phyloP scores from a whole-genome alignment of 2,888 invertebrate genomes.

The Phalera bucephala region DNA sequence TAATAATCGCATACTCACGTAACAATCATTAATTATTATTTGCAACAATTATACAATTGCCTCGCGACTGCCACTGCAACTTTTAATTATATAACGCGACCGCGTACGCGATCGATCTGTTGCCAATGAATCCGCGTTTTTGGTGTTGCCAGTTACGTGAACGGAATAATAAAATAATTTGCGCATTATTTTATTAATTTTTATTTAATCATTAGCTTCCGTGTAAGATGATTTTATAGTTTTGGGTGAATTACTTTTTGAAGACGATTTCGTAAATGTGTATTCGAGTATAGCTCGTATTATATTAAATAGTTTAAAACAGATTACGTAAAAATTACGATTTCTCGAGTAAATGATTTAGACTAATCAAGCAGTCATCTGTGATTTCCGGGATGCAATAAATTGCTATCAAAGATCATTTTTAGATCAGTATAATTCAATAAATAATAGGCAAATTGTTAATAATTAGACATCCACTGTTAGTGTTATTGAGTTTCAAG shows the following conservation, averaged over 20 bases:
- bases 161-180: background rate
- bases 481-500: too few species aligned
- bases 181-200: background rate
- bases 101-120: constrained; percentile 1
- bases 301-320: too few species aligned
- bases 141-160: constrained; percentile 11
- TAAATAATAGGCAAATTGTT: too few species aligned
- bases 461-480: too few species aligned
- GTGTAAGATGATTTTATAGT: background rate
- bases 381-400: background rate
- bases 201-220: background rate
- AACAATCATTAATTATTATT: too few species aligned
- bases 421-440: too few species aligned
- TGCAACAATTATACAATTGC: background rate
- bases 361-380: background rate
- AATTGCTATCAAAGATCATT: too few species aligned
- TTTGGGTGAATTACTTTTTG: too few species aligned
- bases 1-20: background rate
- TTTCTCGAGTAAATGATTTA: too few species aligned
- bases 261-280: too few species aligned
- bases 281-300: too few species aligned
- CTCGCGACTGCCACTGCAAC: background rate
- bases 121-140: constrained; percentile 3
- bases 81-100: background rate
- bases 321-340: too few species aligned